Evolutionary conservation across 2,113 vertebrate species (phyloP).

Genomic region (Urocynchramus pylzowi): DNA sequence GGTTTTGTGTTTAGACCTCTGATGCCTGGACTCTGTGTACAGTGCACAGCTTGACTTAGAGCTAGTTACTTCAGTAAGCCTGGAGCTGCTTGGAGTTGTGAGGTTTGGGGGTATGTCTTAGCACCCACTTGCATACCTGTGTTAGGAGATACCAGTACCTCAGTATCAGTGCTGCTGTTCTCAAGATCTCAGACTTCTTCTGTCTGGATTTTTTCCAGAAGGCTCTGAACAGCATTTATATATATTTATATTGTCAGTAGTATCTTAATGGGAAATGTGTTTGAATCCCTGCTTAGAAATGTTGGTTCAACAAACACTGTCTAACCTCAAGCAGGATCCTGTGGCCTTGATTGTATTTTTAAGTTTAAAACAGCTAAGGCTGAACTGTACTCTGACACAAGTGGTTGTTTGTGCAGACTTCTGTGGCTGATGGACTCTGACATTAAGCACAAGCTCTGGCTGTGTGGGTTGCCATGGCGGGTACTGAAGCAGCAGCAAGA

Average conservation of each 20-base stretch:
- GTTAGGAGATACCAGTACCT: neutral
- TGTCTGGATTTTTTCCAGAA: neutral
- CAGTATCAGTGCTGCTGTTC: neutral
- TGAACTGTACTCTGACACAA: neutral
- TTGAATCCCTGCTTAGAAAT: neutral
- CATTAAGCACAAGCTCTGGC: neutral
- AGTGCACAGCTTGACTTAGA: neutral
- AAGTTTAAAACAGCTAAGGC: neutral
- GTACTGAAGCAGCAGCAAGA: neutral
- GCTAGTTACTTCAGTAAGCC: neutral
- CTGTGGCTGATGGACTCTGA: too few relatives aligned
- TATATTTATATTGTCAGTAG: neutral
- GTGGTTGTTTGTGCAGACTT: accelerated
- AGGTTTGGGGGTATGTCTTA: neutral
- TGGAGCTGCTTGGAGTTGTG: neutral
- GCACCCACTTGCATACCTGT: neutral
- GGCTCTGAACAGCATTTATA: neutral
- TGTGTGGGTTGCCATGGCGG: accelerated
- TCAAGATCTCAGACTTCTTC: neutral
- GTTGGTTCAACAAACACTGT: neutral
- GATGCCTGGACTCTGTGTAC: neutral
- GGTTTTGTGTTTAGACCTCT: neutral
- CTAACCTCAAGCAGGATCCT: neutral
- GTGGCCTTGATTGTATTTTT: neutral
- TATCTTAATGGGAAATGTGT: neutral